Percentiles rank a stretch among this genome's conserved stretches.
Evolutionary conservation across 2,888 invertebrate genomes (phyloP).

Genomic region (Limulus polyphemus): DNA sequence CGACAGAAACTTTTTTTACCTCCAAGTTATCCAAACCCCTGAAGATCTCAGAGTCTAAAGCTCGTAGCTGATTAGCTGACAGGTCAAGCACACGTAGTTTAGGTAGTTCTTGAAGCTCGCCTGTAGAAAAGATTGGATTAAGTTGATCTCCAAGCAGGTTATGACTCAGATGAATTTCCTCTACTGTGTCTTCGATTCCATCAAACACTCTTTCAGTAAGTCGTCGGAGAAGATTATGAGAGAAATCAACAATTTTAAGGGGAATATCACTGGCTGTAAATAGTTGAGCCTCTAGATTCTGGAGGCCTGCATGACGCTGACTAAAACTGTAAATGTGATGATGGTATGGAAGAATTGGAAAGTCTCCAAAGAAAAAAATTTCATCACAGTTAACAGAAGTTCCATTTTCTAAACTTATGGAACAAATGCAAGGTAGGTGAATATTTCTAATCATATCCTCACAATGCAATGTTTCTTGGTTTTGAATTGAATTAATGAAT

Average conservation of each 20-base stretch:
- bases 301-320: conserved; percentile 51
- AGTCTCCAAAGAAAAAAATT: conserved; percentile 65
- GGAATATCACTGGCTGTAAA: conserved; percentile 52
- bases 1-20: conserved; percentile 37
- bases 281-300: conserved; percentile 53
- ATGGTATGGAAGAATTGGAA: conserved; percentile 59
- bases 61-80: conserved; percentile 64
- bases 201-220: conserved; percentile 61
- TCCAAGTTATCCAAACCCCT: conserved; percentile 65
- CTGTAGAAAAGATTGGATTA: conserved; percentile 78
- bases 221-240: conserved; percentile 63
- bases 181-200: conserved; percentile 52
- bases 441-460: conserved; percentile 6
- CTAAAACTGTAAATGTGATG: conserved; percentile 67
- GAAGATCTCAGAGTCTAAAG: conserved; percentile 70
- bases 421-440: conserved; percentile 55
- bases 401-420: conserved; percentile 32
- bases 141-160: conserved; percentile 79
- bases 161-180: conserved; percentile 56
- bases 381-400: conserved; percentile 70
- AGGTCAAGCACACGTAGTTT: conserved; percentile 61
- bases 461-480: too few species aligned
- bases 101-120: conserved; percentile 63
- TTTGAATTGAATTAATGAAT: too few species aligned
- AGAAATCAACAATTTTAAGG: conserved; percentile 63